Conservation (phyloP, 2,888 invertebrate species). For the Steromphala cineraria region DNA sequence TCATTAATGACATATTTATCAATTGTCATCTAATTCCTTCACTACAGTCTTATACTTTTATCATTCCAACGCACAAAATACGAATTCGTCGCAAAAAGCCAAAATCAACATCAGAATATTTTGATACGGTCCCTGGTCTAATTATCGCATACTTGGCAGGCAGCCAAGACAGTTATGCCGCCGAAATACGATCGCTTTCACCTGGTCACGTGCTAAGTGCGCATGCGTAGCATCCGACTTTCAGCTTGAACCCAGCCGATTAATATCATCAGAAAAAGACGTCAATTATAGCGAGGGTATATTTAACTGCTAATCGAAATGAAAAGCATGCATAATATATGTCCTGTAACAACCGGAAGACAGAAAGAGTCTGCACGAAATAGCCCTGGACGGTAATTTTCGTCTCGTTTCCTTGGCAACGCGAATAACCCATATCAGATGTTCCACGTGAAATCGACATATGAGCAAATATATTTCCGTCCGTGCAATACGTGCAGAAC, state of each 20-base stretch:
- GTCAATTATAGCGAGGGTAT: no score
- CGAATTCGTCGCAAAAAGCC: not conserved
- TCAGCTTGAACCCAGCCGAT: not conserved
- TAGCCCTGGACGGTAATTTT: not conserved
- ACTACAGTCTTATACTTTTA: no score
- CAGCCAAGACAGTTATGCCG: conserved; percentile 1
- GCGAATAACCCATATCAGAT: conserved; percentile 7
- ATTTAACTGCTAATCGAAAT: no score
- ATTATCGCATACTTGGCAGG: conserved; percentile 11
- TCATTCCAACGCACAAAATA: no score
- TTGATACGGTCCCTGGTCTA: conserved; percentile 4
- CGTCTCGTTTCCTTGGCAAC: conserved; percentile 8
- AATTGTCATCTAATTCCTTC: no score
- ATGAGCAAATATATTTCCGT: conserved; percentile 16
- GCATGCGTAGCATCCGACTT: conserved; percentile 9
- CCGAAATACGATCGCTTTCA: conserved; percentile 14
- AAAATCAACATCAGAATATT: not conserved
- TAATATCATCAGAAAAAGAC: not conserved
- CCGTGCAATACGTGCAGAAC: not conserved
- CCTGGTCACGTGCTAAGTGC: conserved; percentile 15
- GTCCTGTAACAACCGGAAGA: not conserved
- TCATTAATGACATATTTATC: no score
- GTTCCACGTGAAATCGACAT: conserved; percentile 18
- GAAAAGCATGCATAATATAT: no score
- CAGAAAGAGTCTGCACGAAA: not conserved